Evolutionary conservation across 2,113 vertebrate species (phyloP).

Genomic region (Bujurquina vittata): DNA sequence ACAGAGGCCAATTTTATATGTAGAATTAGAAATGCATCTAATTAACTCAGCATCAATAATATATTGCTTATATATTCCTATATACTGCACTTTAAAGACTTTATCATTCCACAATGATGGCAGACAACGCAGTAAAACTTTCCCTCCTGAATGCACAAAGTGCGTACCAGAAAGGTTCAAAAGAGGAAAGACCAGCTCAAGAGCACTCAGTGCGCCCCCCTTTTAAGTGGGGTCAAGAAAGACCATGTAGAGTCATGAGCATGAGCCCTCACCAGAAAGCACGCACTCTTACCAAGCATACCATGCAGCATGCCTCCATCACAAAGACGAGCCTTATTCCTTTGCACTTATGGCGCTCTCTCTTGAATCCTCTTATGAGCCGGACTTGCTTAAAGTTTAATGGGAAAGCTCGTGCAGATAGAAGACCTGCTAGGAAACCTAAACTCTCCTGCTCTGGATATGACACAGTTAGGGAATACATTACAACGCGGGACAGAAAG

Average conservation of each 20-base stretch:
- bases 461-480: conserved; percentile 30
- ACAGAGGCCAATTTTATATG: not conserved
- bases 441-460: conserved; percentile 36
- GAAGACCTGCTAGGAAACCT: conserved; percentile 24
- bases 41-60: not conserved
- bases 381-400: conserved; percentile 64
- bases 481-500: conserved; percentile 29
- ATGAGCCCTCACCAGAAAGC: conserved; percentile 51
- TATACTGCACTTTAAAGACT: not conserved
- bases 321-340: conserved; percentile 75
- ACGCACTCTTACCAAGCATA: conserved; percentile 61
- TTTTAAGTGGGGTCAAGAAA: conserved; percentile 77
- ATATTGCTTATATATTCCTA: no score
- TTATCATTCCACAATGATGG: not conserved
- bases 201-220: conserved; percentile 69
- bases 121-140: not conserved
- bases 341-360: conserved; percentile 57
- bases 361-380: conserved; percentile 62
- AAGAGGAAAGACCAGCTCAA: conserved; percentile 59
- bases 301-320: conserved; percentile 38
- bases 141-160: conserved; percentile 23
- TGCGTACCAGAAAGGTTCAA: conserved; percentile 27
- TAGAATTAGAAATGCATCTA: not conserved
- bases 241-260: conserved; percentile 59
- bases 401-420: conserved; percentile 31